Base-by-base conservation (phyloP, 1,140 invertebrate genomes). In the Lasioglossum baleicum region DNA sequence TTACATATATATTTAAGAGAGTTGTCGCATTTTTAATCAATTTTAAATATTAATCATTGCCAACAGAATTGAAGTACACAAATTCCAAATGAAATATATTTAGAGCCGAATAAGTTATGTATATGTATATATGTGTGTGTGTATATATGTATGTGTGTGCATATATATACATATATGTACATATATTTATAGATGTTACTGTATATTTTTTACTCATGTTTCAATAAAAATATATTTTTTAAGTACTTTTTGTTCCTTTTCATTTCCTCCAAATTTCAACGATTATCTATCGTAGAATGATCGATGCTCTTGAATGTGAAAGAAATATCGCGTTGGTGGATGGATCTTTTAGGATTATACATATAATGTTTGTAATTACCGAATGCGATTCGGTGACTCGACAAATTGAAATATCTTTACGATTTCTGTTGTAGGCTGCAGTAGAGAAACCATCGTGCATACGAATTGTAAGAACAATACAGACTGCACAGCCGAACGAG, bases 381-480 rank as follows among this genome's bases (percentile, higher is more conserved):
- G 35, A 35, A 35, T 35, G 35, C 8, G 17, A 0, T n/a, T 58
- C 7, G 17, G 8, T 58, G 26, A 67, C n/a, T 60, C 0, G 13
- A 44, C 5, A 58, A 22, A 74, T 5, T 20, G 10, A 44, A 67
- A 42, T 56, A 44, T 44, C 51, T n/a, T 44, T 3, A 51, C 40
- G 0, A 66, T 67, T 83, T 88, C 81, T 86, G 66, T 83, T 83
- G 11, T 84, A 88, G 87, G 80, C 40, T 31, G 15, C 83, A 70
- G 15, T 82, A 70, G 90, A 91, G 40, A 90, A 87, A 80, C 42
- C 75, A 31, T 71, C 75, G 31, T 71, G 77, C 48, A 70, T 85
- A 26, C 88, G 92, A 64, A 91, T 92, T 63, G 83, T 92, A 4
- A 82, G 91, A 40, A 88, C 90, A 8, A 83, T 91, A 68, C 90